Evolutionary conservation across 1,140 invertebrate species (phyloP), one percentile per base, ranked within the genome.

Genomic region (Drosophila micromelanica): DNA sequence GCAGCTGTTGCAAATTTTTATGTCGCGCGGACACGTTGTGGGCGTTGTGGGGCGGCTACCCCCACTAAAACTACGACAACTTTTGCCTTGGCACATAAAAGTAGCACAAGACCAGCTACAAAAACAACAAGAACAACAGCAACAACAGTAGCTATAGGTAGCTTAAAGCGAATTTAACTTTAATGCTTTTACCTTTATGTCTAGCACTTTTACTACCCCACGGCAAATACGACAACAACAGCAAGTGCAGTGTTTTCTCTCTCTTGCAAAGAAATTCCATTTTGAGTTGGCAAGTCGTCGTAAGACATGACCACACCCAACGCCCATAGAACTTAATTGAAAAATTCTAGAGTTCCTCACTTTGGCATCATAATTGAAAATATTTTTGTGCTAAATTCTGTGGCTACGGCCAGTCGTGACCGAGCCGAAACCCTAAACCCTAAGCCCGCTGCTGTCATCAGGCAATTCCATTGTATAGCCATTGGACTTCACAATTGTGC

Each of bases 1-100:
- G 81, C 81, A 85, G 82, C 81, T 85, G 81, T 86, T 85, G 81
- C 81, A 85, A 85, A 86, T 86, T 85, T 85, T 85, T 85, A 86
- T 85, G 81, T 82, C 81, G 74, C 81, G 81, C 78, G 81, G 81
- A 85, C 81, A 85, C 82, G 70, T 81, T 84, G 80, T 84, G 80
- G 80, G 80, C 73, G 80, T 73, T 54, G 52, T 27, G 61, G 56
- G 45, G 61, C n/a, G 69, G 38, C 64, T 20, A 37, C 27, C 40
- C 54, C 45, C 63, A 87, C 82, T 81, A 87, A 87, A 85, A 84
- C 55, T 61, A 63, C 63, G 82, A 86, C 81, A 86, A 86, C 78
- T 87, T 86, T 85, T 81, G 74, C 82, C 81, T 87, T 87, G 81
- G 82, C 75, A 78, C 75, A 86, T 86, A 82, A 86, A 86, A 86